These are phyloP conservation scores for Chelonia mydas DNA, from an alignment of 2,797 vertebrate genomes.

Conservation along the genomic window DNA sequence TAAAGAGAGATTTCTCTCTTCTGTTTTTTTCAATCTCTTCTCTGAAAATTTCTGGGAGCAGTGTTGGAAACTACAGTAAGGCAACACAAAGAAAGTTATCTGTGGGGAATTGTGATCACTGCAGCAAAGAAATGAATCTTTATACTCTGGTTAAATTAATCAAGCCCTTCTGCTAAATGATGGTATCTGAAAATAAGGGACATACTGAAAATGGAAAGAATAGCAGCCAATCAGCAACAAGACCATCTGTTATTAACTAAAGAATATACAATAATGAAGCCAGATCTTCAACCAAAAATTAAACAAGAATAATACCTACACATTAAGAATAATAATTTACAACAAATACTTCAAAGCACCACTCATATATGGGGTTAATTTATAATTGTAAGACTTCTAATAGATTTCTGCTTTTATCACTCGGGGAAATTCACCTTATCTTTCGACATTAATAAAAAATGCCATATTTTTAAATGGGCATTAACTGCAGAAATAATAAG, in stretches of 20 bases:
- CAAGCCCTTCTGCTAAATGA: conserved; percentile 51
- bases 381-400: conserved; percentile 45
- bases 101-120: conserved; percentile 67
- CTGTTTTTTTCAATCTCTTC: neutral
- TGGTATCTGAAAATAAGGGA: conserved; percentile 54
- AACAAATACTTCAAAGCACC: conserved; percentile 44
- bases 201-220: conserved; percentile 25
- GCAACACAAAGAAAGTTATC: conserved; percentile 71
- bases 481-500: conserved; percentile 16
- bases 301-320: neutral
- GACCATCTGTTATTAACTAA: conserved; percentile 30
- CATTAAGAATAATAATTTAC: neutral
- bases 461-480: neutral
- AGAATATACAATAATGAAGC: conserved; percentile 27
- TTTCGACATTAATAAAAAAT: conserved; percentile 32
- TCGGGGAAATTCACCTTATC: conserved; percentile 27
- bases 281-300: conserved; percentile 9
- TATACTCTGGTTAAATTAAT: conserved; percentile 70
- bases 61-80: conserved; percentile 69
- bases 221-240: conserved; percentile 43
- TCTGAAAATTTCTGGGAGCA: conserved; percentile 69
- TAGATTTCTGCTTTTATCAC: conserved; percentile 12
- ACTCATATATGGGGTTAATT: conserved; percentile 59
- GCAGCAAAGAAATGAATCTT: conserved; percentile 55
- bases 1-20: conserved; percentile 67